Evolutionary conservation across 2,797 vertebrate genomes (phyloP).

Genomic region (Nyctalus aviator): DNA sequence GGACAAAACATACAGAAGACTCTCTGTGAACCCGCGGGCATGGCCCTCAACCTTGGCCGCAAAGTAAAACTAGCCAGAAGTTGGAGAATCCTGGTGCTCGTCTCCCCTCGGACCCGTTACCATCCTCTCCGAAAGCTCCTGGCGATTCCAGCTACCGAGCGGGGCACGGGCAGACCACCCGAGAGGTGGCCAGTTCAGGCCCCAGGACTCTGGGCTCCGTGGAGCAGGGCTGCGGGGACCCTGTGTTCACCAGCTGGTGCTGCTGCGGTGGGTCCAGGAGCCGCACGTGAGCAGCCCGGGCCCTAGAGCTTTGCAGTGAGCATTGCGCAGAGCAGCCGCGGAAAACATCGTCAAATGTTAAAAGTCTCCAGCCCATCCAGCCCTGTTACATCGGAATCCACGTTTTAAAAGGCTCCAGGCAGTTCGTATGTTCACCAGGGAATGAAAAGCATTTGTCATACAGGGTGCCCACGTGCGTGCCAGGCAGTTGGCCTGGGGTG

Average conservation of each 20-base stretch:
- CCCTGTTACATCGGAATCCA: background rate
- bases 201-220: background rate
- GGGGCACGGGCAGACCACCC: no score
- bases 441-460: background rate
- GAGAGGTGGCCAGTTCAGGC: no score
- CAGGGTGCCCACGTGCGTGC: background rate
- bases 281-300: background rate
- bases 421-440: background rate
- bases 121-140: background rate
- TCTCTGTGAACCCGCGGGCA: background rate
- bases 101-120: background rate
- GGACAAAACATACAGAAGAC: background rate
- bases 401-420: background rate
- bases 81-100: background rate
- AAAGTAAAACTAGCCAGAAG: background rate
- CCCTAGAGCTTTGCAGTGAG: background rate
- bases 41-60: background rate
- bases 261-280: background rate
- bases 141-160: background rate
- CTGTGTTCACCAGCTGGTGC: background rate
- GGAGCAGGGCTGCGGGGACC: background rate
- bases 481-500: background rate
- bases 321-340: background rate
- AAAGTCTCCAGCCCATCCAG: background rate
- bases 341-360: background rate